Evolutionary conservation across 1,140 invertebrate species (phyloP).

Genomic region (Drosophila neocordata): DNA sequence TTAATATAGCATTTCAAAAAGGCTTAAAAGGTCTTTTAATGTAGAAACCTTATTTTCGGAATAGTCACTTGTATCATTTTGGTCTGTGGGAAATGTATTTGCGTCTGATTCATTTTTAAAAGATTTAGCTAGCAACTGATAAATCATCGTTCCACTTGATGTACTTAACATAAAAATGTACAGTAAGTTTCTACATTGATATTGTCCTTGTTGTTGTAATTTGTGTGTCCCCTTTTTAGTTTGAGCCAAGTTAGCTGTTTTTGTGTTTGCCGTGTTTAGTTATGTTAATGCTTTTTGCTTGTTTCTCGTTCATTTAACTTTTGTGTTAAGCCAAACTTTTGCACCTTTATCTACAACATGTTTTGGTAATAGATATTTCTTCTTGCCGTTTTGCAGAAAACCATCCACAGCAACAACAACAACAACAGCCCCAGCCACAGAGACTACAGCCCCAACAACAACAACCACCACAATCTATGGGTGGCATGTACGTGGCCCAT

Average conservation of each 20-base stretch:
- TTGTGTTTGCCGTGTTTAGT: constrained; percentile 34
- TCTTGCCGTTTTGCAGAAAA: constrained; percentile 22
- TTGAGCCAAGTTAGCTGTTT: constrained; percentile 40
- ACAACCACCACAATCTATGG: constrained; percentile 3
- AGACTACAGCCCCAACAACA: constrained; percentile 17
- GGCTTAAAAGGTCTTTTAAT: neutral
- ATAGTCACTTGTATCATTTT: neutral
- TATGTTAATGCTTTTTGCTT: constrained; percentile 48
- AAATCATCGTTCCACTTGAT: constrained; percentile 14
- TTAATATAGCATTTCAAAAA: no score
- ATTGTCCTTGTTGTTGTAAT: constrained; percentile 31
- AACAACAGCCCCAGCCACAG: constrained; percentile 5
- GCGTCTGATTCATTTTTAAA: neutral
- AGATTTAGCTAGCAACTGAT: neutral
- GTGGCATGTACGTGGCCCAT: constrained; percentile 5
- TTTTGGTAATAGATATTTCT: constrained; percentile 33
- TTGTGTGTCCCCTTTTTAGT: constrained; percentile 37
- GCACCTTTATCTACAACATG: constrained; percentile 16
- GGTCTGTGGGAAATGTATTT: neutral
- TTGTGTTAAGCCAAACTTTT: constrained; percentile 26
- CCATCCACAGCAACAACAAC: constrained; percentile 31
- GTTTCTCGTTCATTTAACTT: constrained; percentile 53
- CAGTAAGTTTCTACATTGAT: constrained; percentile 47
- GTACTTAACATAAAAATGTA: constrained; percentile 20
- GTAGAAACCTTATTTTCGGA: no score